phyloP scores from a whole-genome alignment of 2,113 vertebrate genomes.

The Paramormyrops kingsleyae region DNA sequence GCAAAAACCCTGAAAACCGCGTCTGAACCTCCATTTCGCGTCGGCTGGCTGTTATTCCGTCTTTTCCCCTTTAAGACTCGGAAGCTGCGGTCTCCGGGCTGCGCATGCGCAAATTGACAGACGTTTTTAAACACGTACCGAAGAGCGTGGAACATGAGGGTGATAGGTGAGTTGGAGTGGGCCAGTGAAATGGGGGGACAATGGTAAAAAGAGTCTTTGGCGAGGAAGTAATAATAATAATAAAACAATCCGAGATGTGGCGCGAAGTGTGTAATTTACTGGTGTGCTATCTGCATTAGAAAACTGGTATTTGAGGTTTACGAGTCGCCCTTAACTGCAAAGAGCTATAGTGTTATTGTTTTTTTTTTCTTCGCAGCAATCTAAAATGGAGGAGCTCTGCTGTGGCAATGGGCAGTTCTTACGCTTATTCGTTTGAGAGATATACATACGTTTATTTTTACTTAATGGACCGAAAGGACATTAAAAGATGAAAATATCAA shows the following conservation, averaged over 20 bases:
- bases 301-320: slow-evolving; percentile 30
- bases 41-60: not conserved
- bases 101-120: not conserved
- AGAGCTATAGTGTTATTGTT: slow-evolving; percentile 35
- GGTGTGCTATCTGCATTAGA: slow-evolving; percentile 12
- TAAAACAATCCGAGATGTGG: not conserved
- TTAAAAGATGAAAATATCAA: not conserved
- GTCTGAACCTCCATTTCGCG: not conserved
- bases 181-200: not conserved
- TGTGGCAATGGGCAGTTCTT: not conserved
- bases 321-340: not conserved
- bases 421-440: not conserved
- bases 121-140: slow-evolving; percentile 25
- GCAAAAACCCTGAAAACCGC: not conserved
- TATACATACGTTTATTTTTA: not conserved
- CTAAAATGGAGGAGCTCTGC: slow-evolving; percentile 41
- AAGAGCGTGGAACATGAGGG: slow-evolving; percentile 31
- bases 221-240: not conserved
- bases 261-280: not conserved
- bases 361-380: slow-evolving; percentile 28
- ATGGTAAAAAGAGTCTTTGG: not conserved
- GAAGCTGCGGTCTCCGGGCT: not conserved
- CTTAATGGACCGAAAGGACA: too few relatives aligned
- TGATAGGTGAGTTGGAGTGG: slow-evolving; percentile 22
- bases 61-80: slow-evolving; percentile 8